These are phyloP conservation scores for Allenopithecus nigroviridis DNA, from an alignment of 2,797 vertebrate genomes.

Conservation along the genomic window DNA sequence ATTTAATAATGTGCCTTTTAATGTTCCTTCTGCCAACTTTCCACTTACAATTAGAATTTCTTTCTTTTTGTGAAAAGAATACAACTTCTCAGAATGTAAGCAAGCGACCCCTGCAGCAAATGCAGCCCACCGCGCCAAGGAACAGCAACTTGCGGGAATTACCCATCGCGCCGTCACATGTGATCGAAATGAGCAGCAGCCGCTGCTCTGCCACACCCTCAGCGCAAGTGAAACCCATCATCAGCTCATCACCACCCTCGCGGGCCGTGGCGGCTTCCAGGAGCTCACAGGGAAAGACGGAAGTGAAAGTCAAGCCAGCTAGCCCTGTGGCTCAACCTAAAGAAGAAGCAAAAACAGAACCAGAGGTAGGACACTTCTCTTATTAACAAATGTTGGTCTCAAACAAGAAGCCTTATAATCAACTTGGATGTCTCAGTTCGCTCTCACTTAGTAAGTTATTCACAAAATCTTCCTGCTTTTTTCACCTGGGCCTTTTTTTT, in stretches of 20 bases:
- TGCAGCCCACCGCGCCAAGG: slow-evolving; percentile 87
- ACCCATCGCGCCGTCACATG: slow-evolving; percentile 91
- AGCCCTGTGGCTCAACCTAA: slow-evolving; percentile 78
- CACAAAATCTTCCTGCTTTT: background rate
- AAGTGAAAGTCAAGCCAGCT: slow-evolving; percentile 83
- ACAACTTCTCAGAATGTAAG: slow-evolving; percentile 85
- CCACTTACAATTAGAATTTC: background rate
- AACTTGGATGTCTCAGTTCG: background rate
- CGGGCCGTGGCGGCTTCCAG: slow-evolving; percentile 62
- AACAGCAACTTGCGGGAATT: slow-evolving; percentile 97
- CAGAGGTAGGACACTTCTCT: slow-evolving; percentile 80
- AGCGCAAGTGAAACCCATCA: slow-evolving; percentile 87
- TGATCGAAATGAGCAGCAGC: slow-evolving; percentile 82
- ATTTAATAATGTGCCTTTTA: background rate
- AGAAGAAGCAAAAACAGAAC: slow-evolving; percentile 80
- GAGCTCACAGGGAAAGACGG: slow-evolving; percentile 82
- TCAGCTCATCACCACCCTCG: slow-evolving; percentile 71
- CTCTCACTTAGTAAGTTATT: background rate
- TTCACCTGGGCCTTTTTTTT: background rate
- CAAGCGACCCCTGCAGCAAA: slow-evolving; percentile 88
- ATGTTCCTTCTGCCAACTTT: background rate
- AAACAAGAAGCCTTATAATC: background rate
- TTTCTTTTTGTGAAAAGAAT: slow-evolving; percentile 82
- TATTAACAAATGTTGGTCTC: background rate
- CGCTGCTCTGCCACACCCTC: slow-evolving; percentile 84